Percentiles rank a stretch among this genome's conserved stretches.
These are phyloP conservation scores for Chaenocephalus aceratus DNA, from an alignment of 2,113 vertebrate genomes.

Conservation along the genomic window DNA sequence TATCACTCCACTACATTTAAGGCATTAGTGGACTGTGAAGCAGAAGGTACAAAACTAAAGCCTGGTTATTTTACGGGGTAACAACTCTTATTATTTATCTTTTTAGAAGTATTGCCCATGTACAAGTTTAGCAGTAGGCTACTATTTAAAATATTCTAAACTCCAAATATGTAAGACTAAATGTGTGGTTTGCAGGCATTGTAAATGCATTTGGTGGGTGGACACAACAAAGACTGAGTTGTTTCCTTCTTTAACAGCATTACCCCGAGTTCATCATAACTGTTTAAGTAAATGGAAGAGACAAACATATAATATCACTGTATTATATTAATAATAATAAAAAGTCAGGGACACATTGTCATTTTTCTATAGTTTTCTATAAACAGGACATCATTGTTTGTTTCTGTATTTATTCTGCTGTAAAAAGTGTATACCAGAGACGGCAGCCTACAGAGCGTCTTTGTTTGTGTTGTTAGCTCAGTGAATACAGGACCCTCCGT, in stretches of 20 bases:
- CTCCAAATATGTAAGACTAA: background rate
- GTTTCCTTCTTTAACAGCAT: background rate
- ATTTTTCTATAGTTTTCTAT: background rate
- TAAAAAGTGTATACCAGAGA: background rate
- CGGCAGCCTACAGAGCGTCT: background rate
- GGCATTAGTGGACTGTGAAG: slow-evolving; percentile 10
- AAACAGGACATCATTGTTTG: background rate
- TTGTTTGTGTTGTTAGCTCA: slow-evolving; percentile 25
- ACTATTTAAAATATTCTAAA: background rate
- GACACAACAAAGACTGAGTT: background rate
- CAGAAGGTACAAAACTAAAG: slow-evolving; percentile 5
- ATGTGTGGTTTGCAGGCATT: background rate
- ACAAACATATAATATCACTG: background rate
- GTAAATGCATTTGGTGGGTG: background rate
- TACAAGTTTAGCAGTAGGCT: background rate
- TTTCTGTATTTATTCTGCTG: background rate
- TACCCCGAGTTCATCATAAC: background rate
- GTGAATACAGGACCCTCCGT: slow-evolving; percentile 20
- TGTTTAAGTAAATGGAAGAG: background rate
- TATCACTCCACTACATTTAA: slow-evolving; percentile 9
- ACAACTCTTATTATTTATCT: background rate
- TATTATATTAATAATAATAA: background rate
- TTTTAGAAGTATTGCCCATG: background rate
- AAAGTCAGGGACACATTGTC: background rate
- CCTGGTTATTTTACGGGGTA: background rate